Conservation (phyloP, 2,888 invertebrate genomes). For the Bellardia bayeri region DNA sequence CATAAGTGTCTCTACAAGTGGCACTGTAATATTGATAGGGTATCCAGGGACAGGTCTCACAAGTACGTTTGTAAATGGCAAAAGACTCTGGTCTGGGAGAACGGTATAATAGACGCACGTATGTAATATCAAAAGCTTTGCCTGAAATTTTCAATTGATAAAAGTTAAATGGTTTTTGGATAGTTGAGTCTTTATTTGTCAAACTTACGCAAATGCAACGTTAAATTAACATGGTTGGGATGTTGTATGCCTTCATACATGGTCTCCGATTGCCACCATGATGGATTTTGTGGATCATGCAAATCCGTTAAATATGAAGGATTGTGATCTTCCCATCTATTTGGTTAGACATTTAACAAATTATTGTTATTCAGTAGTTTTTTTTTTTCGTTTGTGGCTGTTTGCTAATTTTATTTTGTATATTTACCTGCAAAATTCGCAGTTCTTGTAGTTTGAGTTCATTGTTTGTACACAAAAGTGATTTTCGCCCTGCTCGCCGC, state of each 20-base stretch:
- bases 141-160: constrained; percentile 85
- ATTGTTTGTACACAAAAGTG: constrained; percentile 97
- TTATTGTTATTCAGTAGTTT: background rate
- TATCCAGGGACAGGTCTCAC: constrained; percentile 92
- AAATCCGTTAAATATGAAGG: constrained; percentile 94
- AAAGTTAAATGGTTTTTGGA: background rate
- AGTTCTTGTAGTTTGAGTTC: constrained; percentile 90
- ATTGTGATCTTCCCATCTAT: constrained; percentile 87
- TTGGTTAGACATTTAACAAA: constrained; percentile 7
- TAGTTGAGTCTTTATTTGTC: background rate
- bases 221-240: constrained; percentile 96
- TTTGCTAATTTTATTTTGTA: background rate
- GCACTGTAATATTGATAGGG: constrained; percentile 97
- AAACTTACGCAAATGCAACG: constrained; percentile 91
- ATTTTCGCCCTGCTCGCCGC: constrained; percentile 91
- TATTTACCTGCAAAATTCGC: constrained; percentile 89
- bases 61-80: constrained; percentile 94
- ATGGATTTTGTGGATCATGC: constrained; percentile 94
- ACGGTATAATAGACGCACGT: constrained; percentile 96
- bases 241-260: constrained; percentile 97
- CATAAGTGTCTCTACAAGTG: constrained; percentile 96
- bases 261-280: constrained; percentile 99
- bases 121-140: constrained; percentile 98
- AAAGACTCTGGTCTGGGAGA: constrained; percentile 99
- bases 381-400: background rate